A percentile compares a stretch with the other conserved stretches of the same genome.
Evolutionary conservation across 2,113 vertebrate species (phyloP).

Genomic region (Gallinago paraguaiae): DNA sequence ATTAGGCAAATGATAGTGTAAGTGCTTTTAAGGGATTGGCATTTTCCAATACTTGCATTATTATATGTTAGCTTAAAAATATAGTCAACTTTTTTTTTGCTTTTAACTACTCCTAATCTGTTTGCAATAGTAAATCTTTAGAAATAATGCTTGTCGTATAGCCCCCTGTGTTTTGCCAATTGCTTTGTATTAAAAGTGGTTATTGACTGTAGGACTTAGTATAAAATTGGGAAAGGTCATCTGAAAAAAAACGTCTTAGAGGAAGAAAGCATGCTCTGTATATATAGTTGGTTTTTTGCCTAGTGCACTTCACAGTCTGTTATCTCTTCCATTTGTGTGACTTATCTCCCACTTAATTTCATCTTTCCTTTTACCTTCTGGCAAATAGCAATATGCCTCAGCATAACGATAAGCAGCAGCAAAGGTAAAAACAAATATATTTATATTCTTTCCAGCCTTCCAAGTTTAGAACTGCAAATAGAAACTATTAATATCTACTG

Average conservation of each 20-base stretch:
- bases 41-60: not conserved
- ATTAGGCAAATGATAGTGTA: not conserved
- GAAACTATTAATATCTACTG: not conserved
- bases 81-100: not conserved
- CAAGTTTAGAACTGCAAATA: not conserved
- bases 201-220: not conserved
- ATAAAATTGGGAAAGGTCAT: not conserved
- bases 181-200: not conserved
- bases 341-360: not conserved
- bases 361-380: slow-evolving; percentile 3
- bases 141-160: not conserved
- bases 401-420: not conserved
- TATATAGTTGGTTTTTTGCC: not conserved
- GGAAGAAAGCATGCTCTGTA: not conserved
- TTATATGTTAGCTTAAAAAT: not conserved
- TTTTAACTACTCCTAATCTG: not conserved
- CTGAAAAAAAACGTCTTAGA: not conserved
- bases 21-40: not conserved
- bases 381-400: not conserved
- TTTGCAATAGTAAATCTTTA: not conserved
- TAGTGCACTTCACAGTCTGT: not conserved
- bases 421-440: not conserved
- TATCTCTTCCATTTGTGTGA: slow-evolving; percentile 1
- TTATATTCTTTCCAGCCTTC: not conserved
- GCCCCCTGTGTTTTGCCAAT: not conserved